These are phyloP conservation scores for Oncopodura yosiiana DNA, from an alignment of 1,140 invertebrate species.

Conservation along the genomic window DNA sequence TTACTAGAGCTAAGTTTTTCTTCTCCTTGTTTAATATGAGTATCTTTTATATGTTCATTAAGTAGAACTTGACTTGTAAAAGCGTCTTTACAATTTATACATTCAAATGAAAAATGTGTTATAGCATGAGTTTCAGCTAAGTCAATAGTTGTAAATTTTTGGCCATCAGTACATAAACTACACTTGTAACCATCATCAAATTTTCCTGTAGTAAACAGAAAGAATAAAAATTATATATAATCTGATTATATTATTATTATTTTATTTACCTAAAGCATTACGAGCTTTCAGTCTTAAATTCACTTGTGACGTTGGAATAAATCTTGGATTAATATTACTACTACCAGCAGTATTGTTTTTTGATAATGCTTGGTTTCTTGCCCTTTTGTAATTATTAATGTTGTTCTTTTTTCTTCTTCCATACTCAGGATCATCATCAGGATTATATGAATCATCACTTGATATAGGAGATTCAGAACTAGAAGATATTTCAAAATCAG, in stretches of 20 bases:
- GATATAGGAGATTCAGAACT: no score
- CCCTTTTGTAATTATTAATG: no score
- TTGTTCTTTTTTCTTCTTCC: no score
- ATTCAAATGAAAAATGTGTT: conserved; percentile 6
- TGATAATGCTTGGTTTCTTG: no score
- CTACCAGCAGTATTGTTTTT: no score
- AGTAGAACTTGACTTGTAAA: background rate
- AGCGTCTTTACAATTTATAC: conserved; percentile 1
- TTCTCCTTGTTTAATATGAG: conserved; percentile 8
- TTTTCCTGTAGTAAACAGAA: conserved; percentile 4
- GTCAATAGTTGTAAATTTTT: background rate
- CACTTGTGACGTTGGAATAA: no score
- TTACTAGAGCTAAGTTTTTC: background rate
- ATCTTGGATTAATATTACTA: no score
- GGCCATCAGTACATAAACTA: background rate
- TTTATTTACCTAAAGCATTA: conserved; percentile 4
- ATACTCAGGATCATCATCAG: no score
- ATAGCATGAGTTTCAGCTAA: conserved; percentile 1
- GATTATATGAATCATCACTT: no score
- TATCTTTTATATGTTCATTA: background rate
- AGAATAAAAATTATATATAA: background rate
- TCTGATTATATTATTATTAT: background rate
- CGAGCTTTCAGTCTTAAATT: conserved; percentile 3
- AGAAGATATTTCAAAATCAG: no score
- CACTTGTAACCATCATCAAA: conserved; percentile 7